Percentiles rank a stretch among this genome's conserved stretches.
phyloP scores from a whole-genome alignment of 2,888 invertebrate genomes.

The Dynastes maya region DNA sequence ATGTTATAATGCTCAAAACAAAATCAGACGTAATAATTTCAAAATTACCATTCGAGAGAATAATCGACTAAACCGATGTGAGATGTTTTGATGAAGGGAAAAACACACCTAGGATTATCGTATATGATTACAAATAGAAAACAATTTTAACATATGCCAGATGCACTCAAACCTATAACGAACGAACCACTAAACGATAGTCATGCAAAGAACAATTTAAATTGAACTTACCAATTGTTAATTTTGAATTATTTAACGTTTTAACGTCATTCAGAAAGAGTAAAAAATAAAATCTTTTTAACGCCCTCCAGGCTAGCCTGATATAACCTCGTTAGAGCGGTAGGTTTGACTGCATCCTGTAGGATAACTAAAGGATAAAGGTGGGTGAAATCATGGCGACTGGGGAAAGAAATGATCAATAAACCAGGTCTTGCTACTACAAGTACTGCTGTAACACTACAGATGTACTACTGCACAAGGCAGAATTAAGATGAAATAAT shows the following conservation, averaged over 20 bases:
- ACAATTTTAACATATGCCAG: slow-evolving; percentile 25
- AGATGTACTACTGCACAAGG: slow-evolving; percentile 2
- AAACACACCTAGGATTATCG: no score
- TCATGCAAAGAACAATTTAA: not conserved
- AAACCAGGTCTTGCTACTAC: slow-evolving; percentile 63
- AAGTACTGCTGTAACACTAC: slow-evolving; percentile 58
- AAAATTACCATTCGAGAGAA: slow-evolving; percentile 5
- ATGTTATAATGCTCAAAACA: not conserved
- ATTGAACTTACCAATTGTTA: not conserved
- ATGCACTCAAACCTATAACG: slow-evolving; percentile 4
- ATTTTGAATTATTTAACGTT: no score
- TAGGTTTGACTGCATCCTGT: slow-evolving; percentile 47
- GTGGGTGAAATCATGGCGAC: slow-evolving; percentile 63
- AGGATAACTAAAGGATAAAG: slow-evolving; percentile 62
- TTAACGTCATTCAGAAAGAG: no score
- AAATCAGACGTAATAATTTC: not conserved
- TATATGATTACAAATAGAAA: no score
- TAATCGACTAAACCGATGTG: not conserved
- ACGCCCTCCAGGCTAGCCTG: not conserved
- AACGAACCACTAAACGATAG: not conserved
- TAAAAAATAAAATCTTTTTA: no score
- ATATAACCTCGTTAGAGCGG: not conserved
- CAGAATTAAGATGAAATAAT: slow-evolving; percentile 14
- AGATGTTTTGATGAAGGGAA: not conserved
- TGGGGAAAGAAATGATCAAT: slow-evolving; percentile 65